Evolutionary conservation across 2,888 invertebrate genomes (phyloP), one percentile per base, ranked within the genome.

Genomic region (Tipula unca): DNA sequence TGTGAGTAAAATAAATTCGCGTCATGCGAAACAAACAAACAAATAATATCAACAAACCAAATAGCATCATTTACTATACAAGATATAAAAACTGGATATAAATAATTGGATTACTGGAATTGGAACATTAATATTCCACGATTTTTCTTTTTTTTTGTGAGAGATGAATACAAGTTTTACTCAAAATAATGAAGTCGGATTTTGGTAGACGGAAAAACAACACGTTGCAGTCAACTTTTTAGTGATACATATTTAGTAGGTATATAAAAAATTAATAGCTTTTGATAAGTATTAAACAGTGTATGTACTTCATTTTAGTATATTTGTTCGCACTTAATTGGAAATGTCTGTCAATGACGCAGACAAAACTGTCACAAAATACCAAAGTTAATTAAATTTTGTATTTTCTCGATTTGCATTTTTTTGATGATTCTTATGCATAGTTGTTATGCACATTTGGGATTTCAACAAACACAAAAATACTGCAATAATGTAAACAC

Each of bases 81-180:
- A 25, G 48, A 48, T 17, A 48, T 25, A 69, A 25, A 20, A 69
- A 10, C 69, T 25, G 69, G 69, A 25, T 69, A 69, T 25, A 69
- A 69, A 69, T 69, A 25, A 69, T 69, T 69, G 69, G 69, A 69
- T 69, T 69, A 69, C 69, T 20, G 69, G 25, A 69, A 69, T 69
- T 69, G 69, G 69, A 69, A 69, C 69, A 69, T 69, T 69, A 69
- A 69, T 69, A 69, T 69, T 69, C 69, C 69, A 69, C 69, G 69
- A 69, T 69, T 69, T 25, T 69, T 69, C 69, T 48, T 69, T 69
- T 69, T 69, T 69, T 69, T 25, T 69, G 25, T 25, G 69, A 25
- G 25, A 69, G 25, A 69, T 69, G 69, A 25, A 69, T 69, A 48
- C 17, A 17, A 17, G 17, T 48, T 20, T 69, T 14, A 69, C 69